Percentiles rank a stretch among this genome's conserved stretches.
These are phyloP conservation scores for Gymnothorax javanicus DNA, from an alignment of 2,797 vertebrate species.

Conservation along the genomic window DNA sequence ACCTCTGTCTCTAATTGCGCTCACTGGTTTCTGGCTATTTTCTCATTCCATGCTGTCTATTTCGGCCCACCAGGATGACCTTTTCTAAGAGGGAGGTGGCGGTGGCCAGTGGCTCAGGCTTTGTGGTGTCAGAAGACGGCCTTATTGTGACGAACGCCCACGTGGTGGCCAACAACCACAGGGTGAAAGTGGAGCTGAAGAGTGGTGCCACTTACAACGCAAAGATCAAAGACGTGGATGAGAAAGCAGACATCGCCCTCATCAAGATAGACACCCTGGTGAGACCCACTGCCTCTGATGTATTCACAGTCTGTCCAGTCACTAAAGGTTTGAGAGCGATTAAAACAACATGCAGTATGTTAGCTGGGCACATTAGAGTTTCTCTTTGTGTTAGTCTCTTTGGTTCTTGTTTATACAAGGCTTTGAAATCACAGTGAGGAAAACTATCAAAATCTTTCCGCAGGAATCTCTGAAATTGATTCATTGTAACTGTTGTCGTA, in stretches of 20 bases:
- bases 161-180: constrained; percentile 92
- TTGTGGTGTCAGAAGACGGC: constrained; percentile 92
- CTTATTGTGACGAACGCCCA: constrained; percentile 96
- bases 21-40: background rate
- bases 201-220: constrained; percentile 86
- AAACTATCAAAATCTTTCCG: background rate
- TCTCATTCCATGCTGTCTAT: background rate
- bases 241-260: constrained; percentile 94
- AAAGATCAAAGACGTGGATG: constrained; percentile 92
- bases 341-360: background rate
- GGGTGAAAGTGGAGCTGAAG: constrained; percentile 94
- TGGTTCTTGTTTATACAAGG: background rate
- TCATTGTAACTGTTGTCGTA: background rate
- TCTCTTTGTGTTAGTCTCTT: background rate
- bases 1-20: background rate
- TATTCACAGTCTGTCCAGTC: background rate
- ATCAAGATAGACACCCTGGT: constrained; percentile 92
- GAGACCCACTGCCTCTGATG: constrained; percentile 52
- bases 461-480: background rate
- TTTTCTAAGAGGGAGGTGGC: constrained; percentile 91
- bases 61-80: constrained; percentile 65
- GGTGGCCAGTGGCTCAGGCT: constrained; percentile 93
- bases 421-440: background rate
- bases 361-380: background rate
- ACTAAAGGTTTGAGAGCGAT: background rate